Percentiles rank a stretch among this genome's conserved stretches.
phyloP scores from a whole-genome alignment of 2,797 vertebrate species.

The Mallotus villosus region DNA sequence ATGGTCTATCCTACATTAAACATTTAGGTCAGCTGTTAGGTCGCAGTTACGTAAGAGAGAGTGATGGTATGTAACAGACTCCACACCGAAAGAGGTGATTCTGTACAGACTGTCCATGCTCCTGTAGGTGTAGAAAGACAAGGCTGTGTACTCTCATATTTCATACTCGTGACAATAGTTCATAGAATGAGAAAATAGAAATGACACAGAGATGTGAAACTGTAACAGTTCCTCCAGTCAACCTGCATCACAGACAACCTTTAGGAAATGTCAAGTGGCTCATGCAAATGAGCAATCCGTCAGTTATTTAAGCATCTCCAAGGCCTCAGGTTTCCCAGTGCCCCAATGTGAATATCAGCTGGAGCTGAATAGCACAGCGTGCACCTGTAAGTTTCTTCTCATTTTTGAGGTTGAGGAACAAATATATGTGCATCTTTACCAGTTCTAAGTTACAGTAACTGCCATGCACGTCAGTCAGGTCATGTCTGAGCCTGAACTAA shows the following conservation, averaged over 20 bases:
- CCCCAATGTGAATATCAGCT: constrained; percentile 56
- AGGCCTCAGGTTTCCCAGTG: constrained; percentile 40
- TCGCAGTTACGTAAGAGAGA: not conserved
- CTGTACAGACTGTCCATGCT: not conserved
- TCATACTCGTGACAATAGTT: not conserved
- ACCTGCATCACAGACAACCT: constrained; percentile 54
- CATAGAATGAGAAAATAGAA: constrained; percentile 6
- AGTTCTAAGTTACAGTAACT: constrained; percentile 17
- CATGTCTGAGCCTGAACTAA: not conserved
- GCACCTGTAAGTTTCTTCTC: constrained; percentile 4
- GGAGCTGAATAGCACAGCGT: constrained; percentile 52
- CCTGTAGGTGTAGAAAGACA: not conserved
- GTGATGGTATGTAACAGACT: not conserved
- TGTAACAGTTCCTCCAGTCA: constrained; percentile 49
- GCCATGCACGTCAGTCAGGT: constrained; percentile 24
- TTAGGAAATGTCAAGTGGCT: constrained; percentile 68
- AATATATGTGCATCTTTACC: not conserved
- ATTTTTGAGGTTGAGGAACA: constrained; percentile 17
- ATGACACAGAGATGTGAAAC: constrained; percentile 5
- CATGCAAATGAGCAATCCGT: constrained; percentile 57
- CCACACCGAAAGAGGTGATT: not conserved
- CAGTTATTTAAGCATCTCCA: constrained; percentile 28
- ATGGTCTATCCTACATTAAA: not conserved
- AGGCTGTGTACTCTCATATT: not conserved
- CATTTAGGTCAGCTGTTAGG: not conserved